A percentile compares a stretch with the other conserved stretches of the same genome.
phyloP scores from a whole-genome alignment of 2,888 invertebrate genomes.

The Lochmaea capreae region DNA sequence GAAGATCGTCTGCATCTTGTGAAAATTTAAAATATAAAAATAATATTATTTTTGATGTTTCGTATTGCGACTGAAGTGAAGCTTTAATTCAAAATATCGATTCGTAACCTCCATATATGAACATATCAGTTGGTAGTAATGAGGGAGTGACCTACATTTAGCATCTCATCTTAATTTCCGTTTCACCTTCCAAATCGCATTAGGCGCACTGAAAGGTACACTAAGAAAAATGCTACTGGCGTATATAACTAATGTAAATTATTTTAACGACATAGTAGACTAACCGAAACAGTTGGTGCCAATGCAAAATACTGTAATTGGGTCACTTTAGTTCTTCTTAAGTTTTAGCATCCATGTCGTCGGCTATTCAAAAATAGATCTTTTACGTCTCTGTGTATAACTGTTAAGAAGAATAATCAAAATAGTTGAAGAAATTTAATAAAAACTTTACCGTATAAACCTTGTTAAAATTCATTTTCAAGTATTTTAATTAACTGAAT shows the following conservation, averaged over 20 bases:
- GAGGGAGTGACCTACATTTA: neutral
- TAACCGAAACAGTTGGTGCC: too few relatives aligned
- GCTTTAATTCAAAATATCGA: slow-evolving; percentile 1
- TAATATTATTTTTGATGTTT: neutral
- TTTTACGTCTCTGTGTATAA: too few relatives aligned
- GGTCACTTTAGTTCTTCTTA: too few relatives aligned
- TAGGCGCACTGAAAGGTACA: neutral
- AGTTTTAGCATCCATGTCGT: too few relatives aligned
- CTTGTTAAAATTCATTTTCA: neutral
- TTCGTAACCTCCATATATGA: neutral
- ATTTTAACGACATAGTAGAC: too few relatives aligned
- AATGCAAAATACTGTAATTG: too few relatives aligned
- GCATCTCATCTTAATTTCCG: neutral
- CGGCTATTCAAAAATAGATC: too few relatives aligned
- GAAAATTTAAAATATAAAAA: neutral
- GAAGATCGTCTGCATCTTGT: neutral
- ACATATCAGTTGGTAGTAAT: neutral
- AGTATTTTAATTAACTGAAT: neutral
- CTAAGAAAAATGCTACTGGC: neutral
- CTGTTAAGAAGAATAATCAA: too few relatives aligned
- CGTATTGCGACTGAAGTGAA: neutral
- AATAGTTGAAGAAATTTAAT: too few relatives aligned
- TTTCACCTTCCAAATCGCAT: neutral
- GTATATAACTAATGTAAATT: too few relatives aligned
- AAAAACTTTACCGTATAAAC: too few relatives aligned